phyloP scores from a whole-genome alignment of 2,888 invertebrate genomes.

The Hermaeophaga mercurialis region DNA sequence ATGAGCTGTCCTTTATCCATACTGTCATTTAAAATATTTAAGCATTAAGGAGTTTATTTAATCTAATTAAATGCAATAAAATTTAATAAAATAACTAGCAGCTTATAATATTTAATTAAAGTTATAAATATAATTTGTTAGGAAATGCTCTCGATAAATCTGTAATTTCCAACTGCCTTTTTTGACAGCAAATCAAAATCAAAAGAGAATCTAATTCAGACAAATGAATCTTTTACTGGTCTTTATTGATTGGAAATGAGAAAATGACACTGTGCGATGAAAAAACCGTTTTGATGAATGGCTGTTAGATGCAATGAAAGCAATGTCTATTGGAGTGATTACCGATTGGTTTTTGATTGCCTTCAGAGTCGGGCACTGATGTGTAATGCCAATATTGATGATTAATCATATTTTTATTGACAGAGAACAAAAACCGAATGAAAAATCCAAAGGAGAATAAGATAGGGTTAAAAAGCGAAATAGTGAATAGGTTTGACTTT shows the following conservation, averaged over 20 bases:
- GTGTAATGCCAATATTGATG: constrained; percentile 7
- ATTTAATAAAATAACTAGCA: too few species aligned
- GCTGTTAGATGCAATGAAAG: neutral
- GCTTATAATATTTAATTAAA: too few species aligned
- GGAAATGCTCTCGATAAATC: too few species aligned
- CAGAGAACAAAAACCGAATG: neutral
- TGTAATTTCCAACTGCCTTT: too few species aligned
- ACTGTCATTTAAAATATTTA: too few species aligned
- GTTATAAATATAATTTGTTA: too few species aligned
- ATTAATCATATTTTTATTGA: constrained; percentile 13
- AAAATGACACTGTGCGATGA: neutral
- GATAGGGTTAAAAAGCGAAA: neutral
- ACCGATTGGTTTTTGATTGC: constrained; percentile 11
- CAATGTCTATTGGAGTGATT: neutral
- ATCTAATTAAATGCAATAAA: too few species aligned
- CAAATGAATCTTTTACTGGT: neutral
- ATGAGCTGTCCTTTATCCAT: too few species aligned
- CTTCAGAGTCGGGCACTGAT: constrained; percentile 1
- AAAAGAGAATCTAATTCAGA: neutral
- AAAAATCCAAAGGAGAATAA: neutral
- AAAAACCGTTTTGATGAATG: neutral
- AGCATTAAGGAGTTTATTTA: too few species aligned
- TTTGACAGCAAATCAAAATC: too few species aligned
- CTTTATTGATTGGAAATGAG: neutral
- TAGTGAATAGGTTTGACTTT: too few species aligned